Evolutionary conservation across 2,797 vertebrate species (phyloP).

Genomic region (Rallus crepitans): DNA sequence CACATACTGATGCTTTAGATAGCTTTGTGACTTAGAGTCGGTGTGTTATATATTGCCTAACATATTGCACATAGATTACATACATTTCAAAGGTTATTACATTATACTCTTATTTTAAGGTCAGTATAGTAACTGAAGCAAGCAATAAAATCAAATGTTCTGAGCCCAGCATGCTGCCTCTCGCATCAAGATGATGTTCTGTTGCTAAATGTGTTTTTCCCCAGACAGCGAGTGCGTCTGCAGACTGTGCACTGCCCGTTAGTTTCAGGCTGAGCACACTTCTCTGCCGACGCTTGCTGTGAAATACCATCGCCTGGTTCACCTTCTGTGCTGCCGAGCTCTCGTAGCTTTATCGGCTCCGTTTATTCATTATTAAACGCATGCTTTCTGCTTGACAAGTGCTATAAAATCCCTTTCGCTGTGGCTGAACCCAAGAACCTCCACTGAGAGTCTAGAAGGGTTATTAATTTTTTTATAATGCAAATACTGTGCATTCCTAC

Average conservation of each 20-base stretch:
- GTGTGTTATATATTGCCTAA: background rate
- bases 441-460: background rate
- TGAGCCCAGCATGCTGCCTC: background rate
- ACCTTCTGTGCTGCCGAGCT: constrained; percentile 42
- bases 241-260: constrained; percentile 17
- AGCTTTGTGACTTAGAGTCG: background rate
- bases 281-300: background rate
- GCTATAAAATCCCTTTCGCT: constrained; percentile 45
- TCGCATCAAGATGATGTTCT: background rate
- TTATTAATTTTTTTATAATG: background rate
- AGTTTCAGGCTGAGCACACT: constrained; percentile 39
- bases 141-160: constrained; percentile 16
- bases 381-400: constrained; percentile 45
- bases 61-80: background rate
- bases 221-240: background rate
- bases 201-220: constrained; percentile 19
- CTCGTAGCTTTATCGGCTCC: constrained; percentile 36
- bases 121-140: constrained; percentile 5
- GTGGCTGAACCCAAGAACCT: constrained; percentile 16
- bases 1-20: background rate
- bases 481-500: background rate
- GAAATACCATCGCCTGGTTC: constrained; percentile 47
- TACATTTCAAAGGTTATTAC: background rate
- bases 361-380: constrained; percentile 55
- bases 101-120: background rate